Percentiles rank a stretch among this genome's conserved stretches.
Conservation (phyloP, 1,140 invertebrate genomes). For the Cardiocondyla obscurior region DNA sequence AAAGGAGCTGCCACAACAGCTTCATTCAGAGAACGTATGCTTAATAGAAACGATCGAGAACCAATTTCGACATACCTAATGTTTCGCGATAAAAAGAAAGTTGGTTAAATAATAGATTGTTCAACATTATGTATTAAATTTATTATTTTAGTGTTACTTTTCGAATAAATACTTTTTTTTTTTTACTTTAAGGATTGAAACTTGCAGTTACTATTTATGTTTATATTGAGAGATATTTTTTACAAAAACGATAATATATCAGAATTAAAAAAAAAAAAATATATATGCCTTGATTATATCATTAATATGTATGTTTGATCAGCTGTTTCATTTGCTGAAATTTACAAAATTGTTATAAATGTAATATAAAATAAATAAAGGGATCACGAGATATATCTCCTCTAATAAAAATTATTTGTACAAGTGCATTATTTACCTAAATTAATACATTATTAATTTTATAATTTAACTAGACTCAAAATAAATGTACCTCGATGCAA, state of each 20-base stretch:
- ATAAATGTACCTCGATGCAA: neutral
- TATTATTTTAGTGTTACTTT: too few species aligned
- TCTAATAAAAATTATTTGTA: conserved; percentile 16
- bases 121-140: neutral
- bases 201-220: too few species aligned
- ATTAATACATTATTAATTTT: neutral
- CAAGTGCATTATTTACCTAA: neutral
- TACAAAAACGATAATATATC: neutral
- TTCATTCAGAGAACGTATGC: conserved; percentile 69
- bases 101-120: neutral
- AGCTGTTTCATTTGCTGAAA: neutral
- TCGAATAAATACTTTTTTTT: too few species aligned
- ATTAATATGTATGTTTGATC: neutral
- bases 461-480: neutral
- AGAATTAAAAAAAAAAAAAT: neutral
- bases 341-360: neutral
- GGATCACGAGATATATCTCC: neutral
- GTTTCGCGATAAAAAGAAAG: conserved; percentile 69
- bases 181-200: too few species aligned
- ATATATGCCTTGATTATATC: neutral
- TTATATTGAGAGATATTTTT: too few species aligned
- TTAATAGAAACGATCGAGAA: conserved; percentile 68
- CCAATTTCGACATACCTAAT: conserved; percentile 63
- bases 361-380: neutral
- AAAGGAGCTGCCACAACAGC: neutral